Evolutionary conservation across 1,140 invertebrate genomes (phyloP).

Genomic region (Protaetia brevitarsis): DNA sequence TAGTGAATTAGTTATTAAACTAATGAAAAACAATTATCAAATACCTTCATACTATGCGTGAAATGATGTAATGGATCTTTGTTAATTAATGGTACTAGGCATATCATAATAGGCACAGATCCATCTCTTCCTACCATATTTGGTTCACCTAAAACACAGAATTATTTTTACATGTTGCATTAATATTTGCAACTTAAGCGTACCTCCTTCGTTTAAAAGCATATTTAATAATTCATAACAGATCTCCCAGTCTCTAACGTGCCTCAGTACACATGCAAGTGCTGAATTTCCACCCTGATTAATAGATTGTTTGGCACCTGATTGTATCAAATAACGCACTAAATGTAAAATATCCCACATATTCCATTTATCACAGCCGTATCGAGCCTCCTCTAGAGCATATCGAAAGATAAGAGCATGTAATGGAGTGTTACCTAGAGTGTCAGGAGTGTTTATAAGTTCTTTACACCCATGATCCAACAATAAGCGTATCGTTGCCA

Average conservation of each 20-base stretch:
- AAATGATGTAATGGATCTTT: conserved; percentile 72
- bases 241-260: conserved; percentile 74
- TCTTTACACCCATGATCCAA: conserved; percentile 67
- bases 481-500: conserved; percentile 62
- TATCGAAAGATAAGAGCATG: conserved; percentile 69
- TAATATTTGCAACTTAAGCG: neutral
- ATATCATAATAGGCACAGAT: conserved; percentile 70
- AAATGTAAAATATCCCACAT: conserved; percentile 71
- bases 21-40: neutral
- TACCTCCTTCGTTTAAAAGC: conserved; percentile 65
- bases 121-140: conserved; percentile 70
- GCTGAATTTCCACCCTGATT: conserved; percentile 70
- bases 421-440: conserved; percentile 62
- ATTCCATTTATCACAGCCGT: conserved; percentile 68
- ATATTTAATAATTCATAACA: conserved; percentile 70
- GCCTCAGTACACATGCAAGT: conserved; percentile 67
- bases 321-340: conserved; percentile 59
- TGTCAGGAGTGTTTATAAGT: conserved; percentile 70
- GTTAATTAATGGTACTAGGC: conserved; percentile 70
- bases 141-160: conserved; percentile 52
- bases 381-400: conserved; percentile 67
- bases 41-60: conserved; percentile 71
- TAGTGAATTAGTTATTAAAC: neutral
- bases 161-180: neutral
- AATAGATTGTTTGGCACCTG: conserved; percentile 65